Base-by-base conservation (phyloP, 2,797 vertebrate species). In the Sebastes minor region DNA sequence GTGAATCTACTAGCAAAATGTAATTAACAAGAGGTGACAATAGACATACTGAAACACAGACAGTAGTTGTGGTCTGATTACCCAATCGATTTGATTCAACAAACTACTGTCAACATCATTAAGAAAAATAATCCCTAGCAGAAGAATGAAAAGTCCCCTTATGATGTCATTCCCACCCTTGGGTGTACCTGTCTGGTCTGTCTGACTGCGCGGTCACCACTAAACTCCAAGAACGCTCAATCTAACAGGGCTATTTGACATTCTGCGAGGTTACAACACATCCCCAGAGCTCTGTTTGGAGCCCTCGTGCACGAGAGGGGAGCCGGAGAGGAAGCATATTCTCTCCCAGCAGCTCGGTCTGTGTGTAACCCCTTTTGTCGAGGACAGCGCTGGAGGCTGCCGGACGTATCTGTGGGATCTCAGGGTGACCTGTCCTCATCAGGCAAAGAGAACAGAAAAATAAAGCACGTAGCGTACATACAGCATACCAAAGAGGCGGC, bases 351-450 rank as follows among this genome's bases (percentile, higher is more conserved):
- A 85, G 88, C 82, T 71, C 53, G 28, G 88, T 71, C 76, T 61
- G 72, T 46, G 73, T 87, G 86, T 83, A 87, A 83, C 80, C 78
- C 78, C 86, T 83, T 49, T 90, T 88, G 90, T 86, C 8, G 76
- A 89, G 90, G 87, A 92, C 91, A 87, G 76, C 4, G 81, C 90
- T 82, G 76, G 78, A 88, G 91, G 83, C 88, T 71, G 71, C 71
- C 38, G 89, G 89, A 91, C 88, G 83, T 85, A 92, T 91, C 89
- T 68, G 77, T 81, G 84, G 78, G 84, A 88, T 91, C 84, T 93
- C 88, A 92, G 89, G 91, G 91, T 92, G 93, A 94, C 93, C 91
- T 71, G 87, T 87, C 75, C 89, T 90, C 86, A 10, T 86, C 89
- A 87, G 62, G 65, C 55, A 65, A 11, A 72, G 55, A 59, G 83